Base-by-base conservation (phyloP, 2,888 invertebrate species). In the Drosophila atripex region DNA sequence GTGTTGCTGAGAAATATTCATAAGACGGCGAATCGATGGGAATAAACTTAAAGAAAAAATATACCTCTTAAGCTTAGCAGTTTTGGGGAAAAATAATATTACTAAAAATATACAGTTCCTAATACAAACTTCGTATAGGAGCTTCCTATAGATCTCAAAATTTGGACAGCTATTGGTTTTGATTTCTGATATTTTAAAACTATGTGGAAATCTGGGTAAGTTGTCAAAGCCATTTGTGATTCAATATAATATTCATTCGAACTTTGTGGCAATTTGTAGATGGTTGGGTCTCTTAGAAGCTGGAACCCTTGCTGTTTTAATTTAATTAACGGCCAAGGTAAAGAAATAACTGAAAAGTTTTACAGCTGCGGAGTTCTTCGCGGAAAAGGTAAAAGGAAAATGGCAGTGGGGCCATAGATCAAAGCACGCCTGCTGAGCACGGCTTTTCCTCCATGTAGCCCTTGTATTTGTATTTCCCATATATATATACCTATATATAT, bases 301-400 rank as follows among this genome's bases (percentile, higher is more conserved):
- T 35, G 35, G 50, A 50, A 43, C 71, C 58, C 78, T 68, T 77
- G 73, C 75, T 68, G 76, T 69, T 77, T 70, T 86, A 80, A 83
- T 83, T 83, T 78, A 84, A 83, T 83, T 80, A 86, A 77, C 80
- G 78, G 68, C 75, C 64, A 72, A 73, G 73, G 78, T 70, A 69
- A 56, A 72, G 69, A 84, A 78, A 80, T 83, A 83, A 76, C 80
- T 47, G 58, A 72, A 80, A 78, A 78, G 78, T 78, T 80, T 53
- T 60, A 45, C 70, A 38, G 49, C 43, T 66, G 58, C 50, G 45
- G 43, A 57, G 71, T 64, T 68, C 69, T 76, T 70, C 63, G 45
- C 65, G 65, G 54, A 59, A 69, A 69, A 70, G 43, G 43, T 6
- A 25, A 54, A 46, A 71, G 47, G 58, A 58, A 59, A 61, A 58